Percentiles rank a stretch among this genome's conserved stretches.
Conservation (phyloP, 2,797 vertebrate species). For the Cetoscarus ocellatus region DNA sequence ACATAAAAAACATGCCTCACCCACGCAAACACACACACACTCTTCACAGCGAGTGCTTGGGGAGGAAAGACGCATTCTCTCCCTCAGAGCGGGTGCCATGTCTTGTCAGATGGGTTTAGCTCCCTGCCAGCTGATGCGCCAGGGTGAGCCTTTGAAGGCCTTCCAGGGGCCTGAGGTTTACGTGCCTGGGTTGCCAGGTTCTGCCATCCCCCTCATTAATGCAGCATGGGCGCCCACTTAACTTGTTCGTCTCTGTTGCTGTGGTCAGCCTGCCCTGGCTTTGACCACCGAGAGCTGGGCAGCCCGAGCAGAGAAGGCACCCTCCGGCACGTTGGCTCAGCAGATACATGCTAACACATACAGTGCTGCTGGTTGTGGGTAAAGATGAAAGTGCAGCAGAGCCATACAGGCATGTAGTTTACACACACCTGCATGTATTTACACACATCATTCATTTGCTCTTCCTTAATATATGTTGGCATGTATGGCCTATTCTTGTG, state of each 20-base stretch:
- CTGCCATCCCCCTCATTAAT: conserved; percentile 76
- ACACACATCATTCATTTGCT: background rate
- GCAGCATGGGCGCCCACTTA: conserved; percentile 72
- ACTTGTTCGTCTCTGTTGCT: conserved; percentile 58
- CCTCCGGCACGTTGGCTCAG: conserved; percentile 8
- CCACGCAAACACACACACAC: conserved; percentile 8
- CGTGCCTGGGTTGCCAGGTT: conserved; percentile 78
- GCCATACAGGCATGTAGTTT: background rate
- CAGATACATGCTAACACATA: conserved; percentile 6
- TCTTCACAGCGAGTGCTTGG: conserved; percentile 15
- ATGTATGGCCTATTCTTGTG: background rate
- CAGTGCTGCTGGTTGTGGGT: background rate
- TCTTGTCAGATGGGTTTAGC: conserved; percentile 79
- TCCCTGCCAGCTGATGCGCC: conserved; percentile 67
- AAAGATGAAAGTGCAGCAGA: conserved; percentile 9
- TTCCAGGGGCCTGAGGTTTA: conserved; percentile 72
- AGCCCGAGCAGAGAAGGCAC: conserved; percentile 46
- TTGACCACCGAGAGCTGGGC: conserved; percentile 52
- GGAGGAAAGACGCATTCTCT: conserved; percentile 56
- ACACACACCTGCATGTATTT: background rate
- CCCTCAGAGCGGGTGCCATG: conserved; percentile 70
- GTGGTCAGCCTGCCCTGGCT: conserved; percentile 44
- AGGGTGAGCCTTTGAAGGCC: conserved; percentile 72
- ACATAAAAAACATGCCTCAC: conserved; percentile 32
- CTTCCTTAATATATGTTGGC: background rate